Conservation (phyloP, 2,888 invertebrate genomes). For the Nemurella pictetii region DNA sequence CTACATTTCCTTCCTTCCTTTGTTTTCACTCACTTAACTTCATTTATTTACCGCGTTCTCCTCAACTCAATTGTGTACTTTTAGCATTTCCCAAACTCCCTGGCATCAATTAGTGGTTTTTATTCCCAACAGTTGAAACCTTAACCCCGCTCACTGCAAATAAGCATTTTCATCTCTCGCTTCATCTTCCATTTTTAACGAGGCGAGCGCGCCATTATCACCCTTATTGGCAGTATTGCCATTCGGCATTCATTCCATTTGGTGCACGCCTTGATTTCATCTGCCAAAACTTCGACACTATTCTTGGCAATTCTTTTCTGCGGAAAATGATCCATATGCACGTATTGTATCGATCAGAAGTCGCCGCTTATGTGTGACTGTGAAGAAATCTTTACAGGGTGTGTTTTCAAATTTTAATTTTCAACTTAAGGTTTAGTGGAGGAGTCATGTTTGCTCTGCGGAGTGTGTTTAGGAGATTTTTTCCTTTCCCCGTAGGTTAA, state of each 20-base stretch:
- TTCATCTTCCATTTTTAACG: background rate
- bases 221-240: background rate
- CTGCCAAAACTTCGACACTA: no score
- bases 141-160: background rate
- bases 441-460: background rate
- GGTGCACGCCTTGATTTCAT: background rate
- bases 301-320: no score
- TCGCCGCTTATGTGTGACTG: no score
- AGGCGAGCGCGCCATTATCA: background rate
- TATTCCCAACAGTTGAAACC: constrained; percentile 6
- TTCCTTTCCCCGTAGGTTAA: no score
- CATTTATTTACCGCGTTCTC: constrained; percentile 24
- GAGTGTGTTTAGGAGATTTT: background rate
- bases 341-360: no score
- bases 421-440: background rate
- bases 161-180: background rate
- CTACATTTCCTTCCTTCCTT: constrained; percentile 1
- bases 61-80: constrained; percentile 23
- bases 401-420: no score
- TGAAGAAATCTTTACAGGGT: no score
- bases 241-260: background rate
- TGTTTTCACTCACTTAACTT: constrained; percentile 19
- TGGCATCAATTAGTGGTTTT: constrained; percentile 16
- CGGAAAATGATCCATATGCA: no score
- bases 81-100: constrained; percentile 17